Conservation (phyloP, 2,888 invertebrate genomes). For the Pachliopta kotzebuea region DNA sequence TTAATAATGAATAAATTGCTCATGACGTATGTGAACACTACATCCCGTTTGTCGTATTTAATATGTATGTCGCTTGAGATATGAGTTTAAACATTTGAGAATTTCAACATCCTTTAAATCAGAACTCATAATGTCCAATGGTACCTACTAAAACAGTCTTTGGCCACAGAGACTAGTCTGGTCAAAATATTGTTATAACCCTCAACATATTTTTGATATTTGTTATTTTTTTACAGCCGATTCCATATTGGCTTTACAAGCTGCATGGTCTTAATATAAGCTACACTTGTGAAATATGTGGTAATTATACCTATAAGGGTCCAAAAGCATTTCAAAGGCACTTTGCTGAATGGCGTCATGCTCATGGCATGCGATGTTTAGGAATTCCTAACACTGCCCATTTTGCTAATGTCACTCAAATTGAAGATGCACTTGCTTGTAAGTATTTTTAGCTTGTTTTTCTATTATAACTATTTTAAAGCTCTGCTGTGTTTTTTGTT, state of each 20-base stretch:
- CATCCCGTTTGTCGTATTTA: no score
- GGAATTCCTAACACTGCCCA: slow-evolving; percentile 99
- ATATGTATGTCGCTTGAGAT: no score
- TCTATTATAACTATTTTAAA: no score
- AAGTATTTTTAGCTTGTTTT: slow-evolving; percentile 68
- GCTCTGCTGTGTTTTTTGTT: no score
- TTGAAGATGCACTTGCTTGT: slow-evolving; percentile 97
- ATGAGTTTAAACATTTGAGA: no score
- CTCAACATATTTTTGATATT: not conserved
- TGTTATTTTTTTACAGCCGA: slow-evolving; percentile 54
- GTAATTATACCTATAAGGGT: slow-evolving; percentile 98
- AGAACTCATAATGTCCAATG: no score
- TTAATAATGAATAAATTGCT: no score
- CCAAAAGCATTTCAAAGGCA: slow-evolving; percentile 99
- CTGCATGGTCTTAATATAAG: slow-evolving; percentile 99
- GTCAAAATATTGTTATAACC: no score
- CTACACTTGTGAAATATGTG: slow-evolving; percentile 99
- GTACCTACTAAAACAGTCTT: no score
- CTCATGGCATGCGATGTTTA: slow-evolving; percentile 98
- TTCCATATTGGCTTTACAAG: slow-evolving; percentile 99
- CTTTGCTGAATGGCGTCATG: slow-evolving; percentile 96
- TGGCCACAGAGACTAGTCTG: no score
- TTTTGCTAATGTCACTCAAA: slow-evolving; percentile 99
- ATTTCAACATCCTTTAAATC: no score
- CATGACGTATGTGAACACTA: no score